Base-by-base conservation (phyloP, 2,797 vertebrate genomes). In the Gouania willdenowi region DNA sequence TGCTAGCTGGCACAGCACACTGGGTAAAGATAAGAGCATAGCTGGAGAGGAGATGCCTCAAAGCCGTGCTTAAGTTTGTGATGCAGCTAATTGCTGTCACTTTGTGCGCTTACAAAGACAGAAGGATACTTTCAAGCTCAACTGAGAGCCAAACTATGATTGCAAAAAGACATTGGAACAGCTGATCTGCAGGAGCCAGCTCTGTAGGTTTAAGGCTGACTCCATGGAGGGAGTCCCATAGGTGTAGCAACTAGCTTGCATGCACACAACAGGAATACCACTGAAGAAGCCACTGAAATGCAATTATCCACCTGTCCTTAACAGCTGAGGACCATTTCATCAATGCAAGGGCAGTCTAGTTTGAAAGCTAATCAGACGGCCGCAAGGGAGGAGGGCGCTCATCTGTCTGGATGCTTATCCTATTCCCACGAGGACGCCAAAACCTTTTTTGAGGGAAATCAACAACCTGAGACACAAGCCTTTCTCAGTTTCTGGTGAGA, bases 281-380 rank as follows among this genome's bases (percentile, higher is more conserved):
- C 22, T 36, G 49, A 19, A 23, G 47, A 62, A 41, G 18, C 43
- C 53, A 41, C 54, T 60, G 34, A 66, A 46, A 70, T 53, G 19
- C 52, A 77, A 80, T 80, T 64, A 79, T 66, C 67, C 69, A 71
- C 66, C 70, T 74, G 72, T 70, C 72, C 42, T 46, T 57, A 30
- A 41, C 79, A 71, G 79, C 77, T 77, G 75, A 77, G 71, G 32
- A 46, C 54, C 28, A 38, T 68, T 48, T 35, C 33, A 70, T 46
- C 48, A 26, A 35, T 17, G 35, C 42, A 12, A 43, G 39, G 65
- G 31, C 49, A 50, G 42, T 52, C 66, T 56, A 66, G 63, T 75
- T 77, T 74, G 61, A 78, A 76, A 77, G 57, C 78, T 72, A 73
- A 66, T 78, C 66, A 60, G 56, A 5, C 21, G 2, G 29, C 56